phyloP scores from a whole-genome alignment of 2,797 vertebrate genomes.

The Paratrypauchen microcephalus region DNA sequence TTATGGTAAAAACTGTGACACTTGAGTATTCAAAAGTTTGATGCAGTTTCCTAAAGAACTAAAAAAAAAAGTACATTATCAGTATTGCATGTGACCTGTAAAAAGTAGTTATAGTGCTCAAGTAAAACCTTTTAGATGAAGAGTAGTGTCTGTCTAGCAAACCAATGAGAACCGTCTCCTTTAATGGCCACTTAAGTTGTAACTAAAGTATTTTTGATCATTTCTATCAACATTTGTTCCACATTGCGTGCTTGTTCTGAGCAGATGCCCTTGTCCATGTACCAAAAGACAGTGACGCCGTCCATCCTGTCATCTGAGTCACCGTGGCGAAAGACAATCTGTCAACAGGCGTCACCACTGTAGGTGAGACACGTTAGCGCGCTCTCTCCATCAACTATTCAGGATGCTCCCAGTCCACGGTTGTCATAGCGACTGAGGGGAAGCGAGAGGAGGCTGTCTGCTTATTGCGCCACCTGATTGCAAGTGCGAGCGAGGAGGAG shows the following conservation, averaged over 20 bases:
- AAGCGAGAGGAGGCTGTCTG: slow-evolving; percentile 60
- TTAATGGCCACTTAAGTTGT: not conserved
- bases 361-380: slow-evolving; percentile 39
- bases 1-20: not conserved
- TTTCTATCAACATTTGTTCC: not conserved
- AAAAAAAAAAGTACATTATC: not conserved
- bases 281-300: slow-evolving; percentile 38
- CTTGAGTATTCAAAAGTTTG: not conserved
- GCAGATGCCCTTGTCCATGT: slow-evolving; percentile 40
- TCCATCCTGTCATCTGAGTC: slow-evolving; percentile 42
- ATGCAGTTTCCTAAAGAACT: not conserved
- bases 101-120: not conserved
- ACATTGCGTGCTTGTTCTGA: slow-evolving; percentile 33
- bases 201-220: not conserved
- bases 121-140: not conserved
- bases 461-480: slow-evolving; percentile 70
- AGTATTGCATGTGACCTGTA: not conserved
- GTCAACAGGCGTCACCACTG: slow-evolving; percentile 49
- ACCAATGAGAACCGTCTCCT: not conserved
- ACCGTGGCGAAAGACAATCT: slow-evolving; percentile 29
- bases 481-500: slow-evolving; percentile 29
- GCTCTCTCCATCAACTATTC: slow-evolving; percentile 47
- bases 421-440: slow-evolving; percentile 83
- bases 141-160: not conserved
- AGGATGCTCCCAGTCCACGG: slow-evolving; percentile 64